Base-by-base conservation (phyloP, 2,888 invertebrate genomes). In the Caenorhabditis zanzibari region DNA sequence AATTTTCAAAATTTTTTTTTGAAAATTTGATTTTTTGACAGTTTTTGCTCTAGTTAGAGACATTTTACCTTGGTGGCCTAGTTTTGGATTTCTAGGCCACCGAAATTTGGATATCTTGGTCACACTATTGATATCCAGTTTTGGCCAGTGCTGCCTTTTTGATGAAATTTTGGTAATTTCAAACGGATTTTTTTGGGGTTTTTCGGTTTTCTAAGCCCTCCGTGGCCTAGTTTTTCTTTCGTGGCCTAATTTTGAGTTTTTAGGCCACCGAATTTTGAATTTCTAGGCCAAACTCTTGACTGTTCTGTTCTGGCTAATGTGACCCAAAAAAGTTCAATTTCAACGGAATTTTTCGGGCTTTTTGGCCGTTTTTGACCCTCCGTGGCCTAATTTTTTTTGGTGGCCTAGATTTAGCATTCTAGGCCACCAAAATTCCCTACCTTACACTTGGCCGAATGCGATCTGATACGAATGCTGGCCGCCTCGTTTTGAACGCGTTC, bases 401-500 rank as follows among this genome's bases (percentile, higher is more conserved):
- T 32, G n/a, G n/a, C n/a, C n/a, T 12, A 12, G n/a, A 12, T 44
- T 44, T 44, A 12, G 19, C 4, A 19, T 47, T 19, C 49, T 49
- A 49, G 49, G 49, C 19, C 58, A 58, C 6, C 9, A 35, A 35
- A 0, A 19, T 6, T n/a, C 24, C 28, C 19, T 71, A 83, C 83
- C 83, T 83, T 83, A 68, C 80, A 83, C 61, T 83, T 83, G 12
- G 80, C 81, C 24, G 84, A 84, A 74, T 73, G 76, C 7, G 84
- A 84, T 26, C 84, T 58, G 47, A 81, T 71, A n/a, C 76, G 56
- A 44, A 73, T 64, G 2, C 64, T 66, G 10, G 69, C 54, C 58
- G 69, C 54, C 52, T 84, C 76, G 49, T 58, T 75, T 28, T 80
- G 79, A 24, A 80, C 80, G 14, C 73, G 71, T 76, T 84, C 84